Evolutionary conservation across 2,797 vertebrate species (phyloP).

Genomic region (Sparidentex hasta): DNA sequence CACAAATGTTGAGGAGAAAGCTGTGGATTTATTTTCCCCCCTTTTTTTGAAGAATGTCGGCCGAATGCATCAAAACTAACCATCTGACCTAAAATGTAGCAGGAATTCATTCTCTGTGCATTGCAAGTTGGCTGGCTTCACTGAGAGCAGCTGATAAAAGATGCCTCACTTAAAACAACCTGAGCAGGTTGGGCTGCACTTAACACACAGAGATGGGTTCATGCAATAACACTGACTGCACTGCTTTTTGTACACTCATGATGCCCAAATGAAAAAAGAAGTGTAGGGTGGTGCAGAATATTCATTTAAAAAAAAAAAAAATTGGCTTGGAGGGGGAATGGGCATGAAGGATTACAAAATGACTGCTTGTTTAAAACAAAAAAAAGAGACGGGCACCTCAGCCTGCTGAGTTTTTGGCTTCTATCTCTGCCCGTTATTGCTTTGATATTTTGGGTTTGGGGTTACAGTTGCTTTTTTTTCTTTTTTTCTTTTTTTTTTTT

Average conservation of each 20-base stretch:
- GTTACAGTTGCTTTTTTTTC: neutral
- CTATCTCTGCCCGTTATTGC: conserved; percentile 56
- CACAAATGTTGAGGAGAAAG: conserved; percentile 50
- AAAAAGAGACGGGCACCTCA: conserved; percentile 34
- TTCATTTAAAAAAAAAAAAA: neutral
- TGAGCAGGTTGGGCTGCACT: conserved; percentile 88
- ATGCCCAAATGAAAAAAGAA: conserved; percentile 45
- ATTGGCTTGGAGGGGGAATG: conserved; percentile 36
- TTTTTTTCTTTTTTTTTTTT: neutral
- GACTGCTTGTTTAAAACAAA: conserved; percentile 54
- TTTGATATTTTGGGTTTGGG: conserved; percentile 55
- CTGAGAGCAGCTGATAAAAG: conserved; percentile 60
- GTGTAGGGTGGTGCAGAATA: conserved; percentile 33
- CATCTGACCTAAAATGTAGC: conserved; percentile 80
- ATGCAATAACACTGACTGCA: conserved; percentile 73
- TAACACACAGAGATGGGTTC: conserved; percentile 70
- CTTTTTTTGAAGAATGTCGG: conserved; percentile 42
- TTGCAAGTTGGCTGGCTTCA: conserved; percentile 54
- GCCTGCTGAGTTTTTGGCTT: conserved; percentile 52
- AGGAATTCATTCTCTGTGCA: conserved; percentile 67
- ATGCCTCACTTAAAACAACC: conserved; percentile 70
- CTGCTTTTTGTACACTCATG: conserved; percentile 61
- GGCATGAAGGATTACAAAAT: conserved; percentile 54
- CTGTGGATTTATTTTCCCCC: conserved; percentile 36
- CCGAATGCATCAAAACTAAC: conserved; percentile 68